Conservation (phyloP, 2,797 vertebrate genomes). For the Channa striata region DNA sequence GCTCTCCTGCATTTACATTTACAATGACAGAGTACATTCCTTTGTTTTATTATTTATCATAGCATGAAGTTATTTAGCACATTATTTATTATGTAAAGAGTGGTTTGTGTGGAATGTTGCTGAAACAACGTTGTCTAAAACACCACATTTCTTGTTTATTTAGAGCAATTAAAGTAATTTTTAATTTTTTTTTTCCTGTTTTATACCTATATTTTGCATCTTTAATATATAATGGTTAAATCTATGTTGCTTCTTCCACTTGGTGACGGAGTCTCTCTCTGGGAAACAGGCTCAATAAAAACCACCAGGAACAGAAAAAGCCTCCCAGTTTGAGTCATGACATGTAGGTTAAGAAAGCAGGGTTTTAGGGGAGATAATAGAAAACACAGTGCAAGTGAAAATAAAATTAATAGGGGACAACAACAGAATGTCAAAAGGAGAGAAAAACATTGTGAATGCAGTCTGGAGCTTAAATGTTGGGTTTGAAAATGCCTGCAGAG, state of each 20-base stretch:
- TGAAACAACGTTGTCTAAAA: too few relatives aligned
- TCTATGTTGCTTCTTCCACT: slow-evolving; percentile 11
- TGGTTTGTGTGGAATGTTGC: neutral
- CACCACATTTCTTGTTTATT: too few relatives aligned
- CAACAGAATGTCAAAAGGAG: slow-evolving; percentile 20
- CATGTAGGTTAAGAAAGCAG: slow-evolving; percentile 29
- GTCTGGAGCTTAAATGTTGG: slow-evolving; percentile 36
- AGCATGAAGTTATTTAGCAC: too few relatives aligned
- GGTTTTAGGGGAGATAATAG: slow-evolving; percentile 31
- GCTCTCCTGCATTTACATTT: neutral
- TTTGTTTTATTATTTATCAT: neutral
- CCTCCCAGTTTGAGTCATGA: slow-evolving; percentile 8
- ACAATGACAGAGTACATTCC: neutral
- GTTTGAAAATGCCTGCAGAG: slow-evolving; percentile 51
- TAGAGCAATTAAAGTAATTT: neutral
- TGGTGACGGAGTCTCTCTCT: slow-evolving; percentile 3
- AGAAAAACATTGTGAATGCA: slow-evolving; percentile 25
- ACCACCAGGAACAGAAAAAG: slow-evolving; percentile 10
- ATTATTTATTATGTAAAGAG: too few relatives aligned
- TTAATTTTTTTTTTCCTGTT: neutral
- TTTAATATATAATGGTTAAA: neutral
- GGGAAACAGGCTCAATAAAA: slow-evolving; percentile 22
- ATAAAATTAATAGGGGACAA: slow-evolving; percentile 31
- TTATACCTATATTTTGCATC: neutral
- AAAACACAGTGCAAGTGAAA: slow-evolving; percentile 25